Base-by-base conservation (phyloP, 1,140 invertebrate species). In the Mercenaria mercenaria region DNA sequence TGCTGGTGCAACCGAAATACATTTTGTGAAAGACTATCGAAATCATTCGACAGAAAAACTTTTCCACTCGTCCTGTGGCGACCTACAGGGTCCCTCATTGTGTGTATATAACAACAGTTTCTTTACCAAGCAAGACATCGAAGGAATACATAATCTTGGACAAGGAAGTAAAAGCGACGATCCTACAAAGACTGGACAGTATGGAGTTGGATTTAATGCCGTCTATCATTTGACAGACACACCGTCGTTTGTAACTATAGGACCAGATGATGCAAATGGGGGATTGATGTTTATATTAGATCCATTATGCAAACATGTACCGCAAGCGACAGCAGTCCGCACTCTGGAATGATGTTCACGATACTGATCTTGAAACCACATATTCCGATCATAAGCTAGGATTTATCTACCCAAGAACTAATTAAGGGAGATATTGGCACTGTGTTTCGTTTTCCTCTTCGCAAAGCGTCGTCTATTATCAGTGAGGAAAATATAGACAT, bases 121-220 rank as follows among this genome's bases (percentile, higher is more conserved):
- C 26, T 95, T 95, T 79, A 93, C 93, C 50, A 77, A 93, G 37
- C 69, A 91, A 77, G 95, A 95, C 90, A 90, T 95, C 13, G 84
- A 92, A 69, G 93, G 94, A 39, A 95, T 95, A 52, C 92, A 93
- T 69, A 91, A 93, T 56, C 86, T 95, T 47, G 94, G 94, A 4
- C 64, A 88, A 56, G 94, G 93, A 26, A 94, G 92, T 67, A 95
- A 94, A 82, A 26, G 29, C 39, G 69, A 86, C 26, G 91, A 94
- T 56, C 74, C 90, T 43, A 50, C 90, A 18, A 93, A 94, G 83
- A 95, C 92, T 15, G 94, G 94, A 37, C 91, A 94, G 59, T 95
- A 92, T 91, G 94, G 94, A 29, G 90, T 95, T 76, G 94, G 94
- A 15, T 95, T 95, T 87, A 95, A 95, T 89, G 93, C 92, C 64